Evolutionary conservation across 2,888 invertebrate genomes (phyloP), one percentile per base, ranked within the genome.

Genomic region (Gortyna flavago): DNA sequence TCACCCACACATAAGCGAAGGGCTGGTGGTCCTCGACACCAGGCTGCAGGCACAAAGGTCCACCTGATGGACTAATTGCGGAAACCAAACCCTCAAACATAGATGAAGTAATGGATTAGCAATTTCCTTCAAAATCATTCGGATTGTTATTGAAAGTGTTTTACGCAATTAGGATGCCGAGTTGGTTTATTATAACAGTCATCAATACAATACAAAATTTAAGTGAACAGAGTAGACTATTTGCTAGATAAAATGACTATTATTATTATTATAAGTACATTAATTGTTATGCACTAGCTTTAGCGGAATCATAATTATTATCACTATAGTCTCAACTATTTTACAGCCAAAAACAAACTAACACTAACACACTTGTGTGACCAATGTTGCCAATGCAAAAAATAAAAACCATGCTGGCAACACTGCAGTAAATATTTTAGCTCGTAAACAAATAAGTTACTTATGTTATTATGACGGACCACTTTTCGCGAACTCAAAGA

Each of bases 241-340:
- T 32, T 16, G 5, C 48, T 82, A 76, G 4, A 44, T 51, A 77
- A 51, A 51, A 83, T 59, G 9, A 69, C 51, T 67, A 54, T 68
- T 57, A 44, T 11, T 38, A 41, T n/a, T 29, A 29, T 54, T 62
- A 66, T 74, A 82, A 82, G 77, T 85, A 85, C 81, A 79, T 85
- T 66, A 79, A 80, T 66, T 65, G 61, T 62, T 82, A 62, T 59
- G 74, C 29, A 73, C 85, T 83, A 81, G 44, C 5, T 59, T 80
- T 54, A 81, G 83, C 68, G 78, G 83, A 84, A 84, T 85, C 18
- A 64, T 41, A 62, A 35, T 62, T 62, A 4, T 66, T 77, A 72
- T 81, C 81, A 83, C 85, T 85, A 85, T 66, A 84, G 85, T 80
- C 25, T 35, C 61, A 75, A 75, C 85, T 72, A 77, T 70, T 72